Conservation (phyloP, 37 sponge, comb jelly and placozoan genomes). For the Chondrilla cf. caribensis region DNA sequence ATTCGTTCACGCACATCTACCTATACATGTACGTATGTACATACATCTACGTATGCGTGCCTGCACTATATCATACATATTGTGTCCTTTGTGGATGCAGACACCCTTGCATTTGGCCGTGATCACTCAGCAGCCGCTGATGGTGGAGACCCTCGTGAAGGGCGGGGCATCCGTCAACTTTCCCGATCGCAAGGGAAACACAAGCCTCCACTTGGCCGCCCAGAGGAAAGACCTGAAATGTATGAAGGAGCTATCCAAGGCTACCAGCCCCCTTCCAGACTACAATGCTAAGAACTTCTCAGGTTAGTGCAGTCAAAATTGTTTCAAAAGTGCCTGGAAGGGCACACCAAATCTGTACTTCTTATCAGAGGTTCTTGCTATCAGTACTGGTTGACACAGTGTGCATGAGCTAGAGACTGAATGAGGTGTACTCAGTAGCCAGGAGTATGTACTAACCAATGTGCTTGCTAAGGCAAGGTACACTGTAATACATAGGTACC, state of each 20-base stretch:
- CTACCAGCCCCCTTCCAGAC: conserved; percentile 66
- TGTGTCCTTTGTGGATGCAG: conserved; percentile 24
- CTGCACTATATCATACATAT: background rate
- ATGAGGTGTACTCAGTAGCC: too few species aligned
- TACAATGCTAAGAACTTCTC: conserved; percentile 69
- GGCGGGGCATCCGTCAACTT: conserved; percentile 76
- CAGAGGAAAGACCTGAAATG: conserved; percentile 51
- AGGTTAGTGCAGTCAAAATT: conserved; percentile 52
- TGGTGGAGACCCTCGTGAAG: conserved; percentile 58
- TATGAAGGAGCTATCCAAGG: conserved; percentile 49
- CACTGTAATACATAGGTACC: too few species aligned
- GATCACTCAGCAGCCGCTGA: conserved; percentile 73
- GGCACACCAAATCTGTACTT: too few species aligned
- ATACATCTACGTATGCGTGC: background rate
- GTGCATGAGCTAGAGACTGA: too few species aligned
- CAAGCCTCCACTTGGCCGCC: conserved; percentile 67
- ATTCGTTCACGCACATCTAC: background rate
- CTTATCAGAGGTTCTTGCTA: too few species aligned
- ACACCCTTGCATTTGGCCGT: conserved; percentile 86
- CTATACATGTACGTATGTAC: background rate
- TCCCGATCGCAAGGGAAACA: conserved; percentile 79
- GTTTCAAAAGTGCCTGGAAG: too few species aligned
- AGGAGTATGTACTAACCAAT: too few species aligned
- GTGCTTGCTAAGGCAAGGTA: too few species aligned
- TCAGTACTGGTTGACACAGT: too few species aligned